Conservation (phyloP, 1,140 invertebrate species). For the Pogonomyrmex barbatus region DNA sequence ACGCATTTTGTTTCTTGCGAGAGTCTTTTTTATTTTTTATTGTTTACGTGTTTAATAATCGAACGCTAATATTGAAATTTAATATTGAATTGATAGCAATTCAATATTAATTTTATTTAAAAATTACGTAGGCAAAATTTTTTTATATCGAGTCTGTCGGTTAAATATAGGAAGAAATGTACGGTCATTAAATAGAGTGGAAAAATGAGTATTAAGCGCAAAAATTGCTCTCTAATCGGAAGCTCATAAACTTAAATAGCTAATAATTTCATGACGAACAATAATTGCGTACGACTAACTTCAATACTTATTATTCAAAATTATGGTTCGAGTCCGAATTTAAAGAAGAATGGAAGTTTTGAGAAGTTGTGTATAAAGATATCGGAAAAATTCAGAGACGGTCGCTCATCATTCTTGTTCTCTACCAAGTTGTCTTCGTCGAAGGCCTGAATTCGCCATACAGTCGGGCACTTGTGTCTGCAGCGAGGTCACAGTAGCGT, state of each 20-base stretch:
- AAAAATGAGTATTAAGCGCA: neutral
- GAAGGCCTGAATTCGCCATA: slow-evolving; percentile 45
- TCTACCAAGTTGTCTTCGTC: slow-evolving; percentile 23
- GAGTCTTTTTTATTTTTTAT: neutral
- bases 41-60: neutral
- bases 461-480: slow-evolving; percentile 53
- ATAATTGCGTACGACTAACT: neutral
- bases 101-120: neutral
- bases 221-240: slow-evolving; percentile 8
- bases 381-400: slow-evolving; percentile 31
- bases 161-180: neutral
- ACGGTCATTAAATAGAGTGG: neutral
- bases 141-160: neutral
- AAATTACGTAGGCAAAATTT: neutral
- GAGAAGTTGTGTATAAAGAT: neutral
- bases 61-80: too few relatives aligned
- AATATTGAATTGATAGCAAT: neutral
- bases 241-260: slow-evolving; percentile 5
- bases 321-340: neutral
- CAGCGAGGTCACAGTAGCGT: slow-evolving; percentile 70
- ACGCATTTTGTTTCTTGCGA: neutral
- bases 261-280: neutral
- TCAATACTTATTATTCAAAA: neutral
- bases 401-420: slow-evolving; percentile 36
- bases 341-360: slow-evolving; percentile 20